Conservation (phyloP, 1,140 invertebrate species). For the Leguminivora glycinivorella region DNA sequence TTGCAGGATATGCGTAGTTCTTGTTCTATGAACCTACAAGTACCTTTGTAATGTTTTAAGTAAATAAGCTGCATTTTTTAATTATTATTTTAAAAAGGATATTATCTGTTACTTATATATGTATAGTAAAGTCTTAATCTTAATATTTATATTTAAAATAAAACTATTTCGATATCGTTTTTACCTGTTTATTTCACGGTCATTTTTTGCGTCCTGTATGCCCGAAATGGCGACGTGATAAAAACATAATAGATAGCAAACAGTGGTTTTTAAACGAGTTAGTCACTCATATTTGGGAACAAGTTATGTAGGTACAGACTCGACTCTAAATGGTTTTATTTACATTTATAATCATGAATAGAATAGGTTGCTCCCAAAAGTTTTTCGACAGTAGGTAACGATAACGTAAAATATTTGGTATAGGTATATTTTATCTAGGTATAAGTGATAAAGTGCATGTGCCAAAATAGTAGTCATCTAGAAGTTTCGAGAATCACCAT, state of each 20-base stretch:
- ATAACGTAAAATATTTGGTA: too few relatives aligned
- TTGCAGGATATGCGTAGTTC: not conserved
- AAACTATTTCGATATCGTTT: not conserved
- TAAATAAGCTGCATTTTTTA: not conserved
- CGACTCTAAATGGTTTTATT: not conserved
- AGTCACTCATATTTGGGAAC: not conserved
- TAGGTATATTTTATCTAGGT: too few relatives aligned
- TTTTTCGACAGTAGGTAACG: not conserved
- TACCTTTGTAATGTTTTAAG: not conserved
- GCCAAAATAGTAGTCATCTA: too few relatives aligned
- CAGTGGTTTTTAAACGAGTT: not conserved
- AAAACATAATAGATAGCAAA: not conserved
- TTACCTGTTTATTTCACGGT: constrained; percentile 6
- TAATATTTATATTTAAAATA: not conserved
- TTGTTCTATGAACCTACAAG: not conserved
- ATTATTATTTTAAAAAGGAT: too few relatives aligned
- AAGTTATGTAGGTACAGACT: not conserved
- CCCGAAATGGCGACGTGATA: constrained; percentile 1
- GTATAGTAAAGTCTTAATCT: too few relatives aligned
- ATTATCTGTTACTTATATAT: too few relatives aligned
- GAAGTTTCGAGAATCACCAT: too few relatives aligned
- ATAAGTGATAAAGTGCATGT: too few relatives aligned
- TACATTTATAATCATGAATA: not conserved
- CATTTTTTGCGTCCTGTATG: constrained; percentile 1
- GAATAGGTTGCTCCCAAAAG: not conserved